Conservation (phyloP, 2,888 invertebrate genomes). For the Galerucella nymphaeae region DNA sequence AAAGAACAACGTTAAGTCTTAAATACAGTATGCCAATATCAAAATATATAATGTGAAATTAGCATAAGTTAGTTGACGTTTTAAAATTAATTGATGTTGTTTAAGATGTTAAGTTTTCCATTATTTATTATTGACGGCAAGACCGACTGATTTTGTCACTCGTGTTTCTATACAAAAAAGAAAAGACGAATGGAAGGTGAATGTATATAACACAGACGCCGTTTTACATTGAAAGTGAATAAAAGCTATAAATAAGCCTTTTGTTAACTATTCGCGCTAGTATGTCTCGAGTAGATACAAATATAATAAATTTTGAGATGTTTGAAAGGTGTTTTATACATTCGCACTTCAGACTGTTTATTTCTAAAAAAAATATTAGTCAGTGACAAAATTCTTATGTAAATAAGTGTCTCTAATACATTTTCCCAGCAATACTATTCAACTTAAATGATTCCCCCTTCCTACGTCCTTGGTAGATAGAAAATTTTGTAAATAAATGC, state of each 20-base stretch:
- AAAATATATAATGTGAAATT: too few species aligned
- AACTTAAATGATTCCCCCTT: too few species aligned
- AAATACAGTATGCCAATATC: too few species aligned
- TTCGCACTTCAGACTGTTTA: not conserved
- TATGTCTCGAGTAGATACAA: conserved; percentile 1
- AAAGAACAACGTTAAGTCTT: too few species aligned
- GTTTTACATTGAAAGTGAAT: conserved; percentile 3
- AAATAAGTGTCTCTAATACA: too few species aligned
- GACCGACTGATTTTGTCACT: not conserved
- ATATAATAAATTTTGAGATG: conserved; percentile 8
- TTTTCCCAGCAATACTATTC: too few species aligned
- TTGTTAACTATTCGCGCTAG: conserved; percentile 3
- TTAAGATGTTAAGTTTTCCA: too few species aligned
- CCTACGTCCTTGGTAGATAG: too few species aligned
- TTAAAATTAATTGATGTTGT: too few species aligned
- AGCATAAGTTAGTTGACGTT: too few species aligned
- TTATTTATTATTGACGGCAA: not conserved
- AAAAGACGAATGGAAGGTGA: conserved; percentile 5
- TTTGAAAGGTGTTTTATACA: not conserved
- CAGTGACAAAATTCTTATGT: too few species aligned
- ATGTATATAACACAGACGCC: conserved; percentile 3
- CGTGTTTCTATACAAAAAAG: conserved; percentile 1
- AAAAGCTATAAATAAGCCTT: conserved; percentile 15
- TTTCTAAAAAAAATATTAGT: not conserved
- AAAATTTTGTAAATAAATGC: too few species aligned